A percentile compares a stretch with the other conserved stretches of the same genome.
These are phyloP conservation scores for Pyrgus malvae DNA, from an alignment of 2,888 invertebrate species.

Conservation along the genomic window DNA sequence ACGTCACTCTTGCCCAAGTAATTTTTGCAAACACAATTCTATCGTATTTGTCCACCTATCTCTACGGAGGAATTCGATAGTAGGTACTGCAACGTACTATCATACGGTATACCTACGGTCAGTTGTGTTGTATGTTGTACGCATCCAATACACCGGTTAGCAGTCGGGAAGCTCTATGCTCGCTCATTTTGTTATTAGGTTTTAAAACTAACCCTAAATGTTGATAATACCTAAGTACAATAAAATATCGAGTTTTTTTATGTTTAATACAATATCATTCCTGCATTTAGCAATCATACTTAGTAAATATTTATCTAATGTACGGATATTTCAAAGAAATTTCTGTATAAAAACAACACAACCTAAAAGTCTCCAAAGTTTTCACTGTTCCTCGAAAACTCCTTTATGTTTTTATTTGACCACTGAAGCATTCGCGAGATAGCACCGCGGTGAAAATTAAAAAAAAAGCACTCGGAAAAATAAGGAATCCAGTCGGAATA, in stretches of 20 bases:
- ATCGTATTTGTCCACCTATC: neutral
- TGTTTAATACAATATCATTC: no score
- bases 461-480: conserved; percentile 60
- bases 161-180: neutral
- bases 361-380: conserved; percentile 34
- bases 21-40: no score
- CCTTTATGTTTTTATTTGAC: conserved; percentile 81
- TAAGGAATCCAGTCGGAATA: conserved; percentile 44
- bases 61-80: neutral
- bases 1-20: no score
- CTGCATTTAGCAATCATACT: no score
- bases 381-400: conserved; percentile 62
- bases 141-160: neutral
- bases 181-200: neutral
- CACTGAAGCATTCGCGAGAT: conserved; percentile 81
- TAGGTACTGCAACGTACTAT: neutral
- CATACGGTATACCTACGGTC: neutral
- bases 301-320: no score
- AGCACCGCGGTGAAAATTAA: conserved; percentile 79
- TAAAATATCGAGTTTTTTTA: no score
- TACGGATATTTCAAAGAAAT: no score
- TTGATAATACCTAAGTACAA: no score
- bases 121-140: no score
- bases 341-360: neutral
- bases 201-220: no score